Base-by-base conservation (phyloP, 2,888 invertebrate species). In the Drosophila paranaensis region DNA sequence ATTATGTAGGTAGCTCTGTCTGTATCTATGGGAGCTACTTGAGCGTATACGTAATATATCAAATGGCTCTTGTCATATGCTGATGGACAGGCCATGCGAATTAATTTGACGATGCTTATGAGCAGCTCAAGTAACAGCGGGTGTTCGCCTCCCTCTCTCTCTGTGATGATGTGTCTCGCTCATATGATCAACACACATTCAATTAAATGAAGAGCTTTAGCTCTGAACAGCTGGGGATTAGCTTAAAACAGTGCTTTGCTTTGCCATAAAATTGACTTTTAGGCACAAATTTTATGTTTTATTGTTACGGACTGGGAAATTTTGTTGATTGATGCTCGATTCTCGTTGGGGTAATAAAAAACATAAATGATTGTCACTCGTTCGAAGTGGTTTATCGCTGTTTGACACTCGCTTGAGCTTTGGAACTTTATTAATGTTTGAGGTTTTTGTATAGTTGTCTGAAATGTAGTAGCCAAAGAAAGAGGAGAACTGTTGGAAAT, bases 41-140 rank as follows among this genome's bases (percentile, higher is more conserved):
- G 60, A 68, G 68, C 86, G 82, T 79, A 85, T 82, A 82, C 85
- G 70, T 71, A 78, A 78, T 80, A 60, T 79, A 61, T 68, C 46
- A 76, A 76, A 64, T 60, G 55, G 77, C 43, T 43, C 27, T 69
- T 39, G 58, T 25, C 57, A 61, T 56, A 64, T 51, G 71, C 54
- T 68, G 60, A 63, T 65, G 57, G 60, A 75, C 61, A 53, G 53
- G 42, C 70, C 60, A 74, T 55, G 66, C 76, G 61, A 75, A 62
- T 77, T 61, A 54, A 77, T 74, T 70, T 56, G 45, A n/a, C 50
- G 64, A 42, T 60, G 64, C 60, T 72, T 63, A 60, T 60, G 60
- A 58, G 35, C 48, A 33, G 54, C 61, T 55, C 48, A 63, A 56
- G 20, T 35, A 56, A 11, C 42, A 20, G 9, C 4, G 16, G 8